Percentiles rank a stretch among this genome's conserved stretches.
These are phyloP conservation scores for Cylindroiulus punctatus DNA, from an alignment of 2,888 invertebrate species.

Conservation along the genomic window DNA sequence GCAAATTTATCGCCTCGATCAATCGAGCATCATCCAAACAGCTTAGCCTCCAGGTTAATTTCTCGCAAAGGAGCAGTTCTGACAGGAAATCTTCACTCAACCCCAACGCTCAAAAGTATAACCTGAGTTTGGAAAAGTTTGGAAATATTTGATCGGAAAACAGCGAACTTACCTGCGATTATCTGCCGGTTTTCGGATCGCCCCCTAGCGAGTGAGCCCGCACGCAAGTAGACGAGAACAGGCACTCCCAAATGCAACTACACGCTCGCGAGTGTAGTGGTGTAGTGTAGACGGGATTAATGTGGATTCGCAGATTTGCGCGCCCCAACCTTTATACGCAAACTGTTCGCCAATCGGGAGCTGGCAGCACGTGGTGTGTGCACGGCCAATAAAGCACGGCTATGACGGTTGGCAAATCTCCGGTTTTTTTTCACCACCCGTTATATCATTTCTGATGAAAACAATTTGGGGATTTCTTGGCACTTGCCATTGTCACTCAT, in stretches of 20 bases:
- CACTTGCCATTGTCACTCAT: neutral
- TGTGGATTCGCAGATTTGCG: slow-evolving; percentile 10
- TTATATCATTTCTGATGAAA: neutral
- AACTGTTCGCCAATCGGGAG: neutral
- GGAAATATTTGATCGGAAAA: neutral
- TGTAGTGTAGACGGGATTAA: slow-evolving; percentile 8
- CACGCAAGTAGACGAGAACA: neutral
- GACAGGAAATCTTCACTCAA: too few species aligned
- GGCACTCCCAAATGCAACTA: slow-evolving; percentile 9
- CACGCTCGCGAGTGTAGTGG: neutral
- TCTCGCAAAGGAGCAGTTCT: too few species aligned
- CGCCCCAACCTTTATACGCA: slow-evolving; percentile 8
- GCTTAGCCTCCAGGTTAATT: too few species aligned
- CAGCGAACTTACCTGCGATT: neutral
- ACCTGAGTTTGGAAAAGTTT: neutral
- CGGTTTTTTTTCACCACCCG: neutral
- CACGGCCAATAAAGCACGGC: neutral
- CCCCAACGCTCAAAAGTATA: too few species aligned
- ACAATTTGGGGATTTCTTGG: neutral
- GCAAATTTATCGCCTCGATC: too few species aligned
- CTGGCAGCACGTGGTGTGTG: neutral
- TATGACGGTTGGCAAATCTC: neutral
- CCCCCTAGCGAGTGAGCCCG: neutral
- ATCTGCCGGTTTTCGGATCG: neutral
- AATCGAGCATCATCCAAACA: too few species aligned